Percentiles rank a stretch among this genome's conserved stretches.
These are phyloP conservation scores for Argynnis bischoffii DNA, from an alignment of 2,888 invertebrate species.

Conservation along the genomic window DNA sequence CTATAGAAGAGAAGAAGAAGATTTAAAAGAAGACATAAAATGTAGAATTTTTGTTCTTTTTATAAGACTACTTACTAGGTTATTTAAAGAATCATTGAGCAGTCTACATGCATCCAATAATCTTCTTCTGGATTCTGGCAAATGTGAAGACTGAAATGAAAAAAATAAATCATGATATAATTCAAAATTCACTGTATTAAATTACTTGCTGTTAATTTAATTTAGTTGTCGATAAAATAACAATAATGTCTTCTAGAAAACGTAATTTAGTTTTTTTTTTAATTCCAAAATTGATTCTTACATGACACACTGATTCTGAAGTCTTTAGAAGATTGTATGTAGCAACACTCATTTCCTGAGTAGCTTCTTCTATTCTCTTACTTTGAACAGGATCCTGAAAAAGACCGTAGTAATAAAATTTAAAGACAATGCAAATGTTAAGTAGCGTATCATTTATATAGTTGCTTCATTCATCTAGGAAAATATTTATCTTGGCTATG, in stretches of 20 bases:
- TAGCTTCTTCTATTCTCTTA: conserved; percentile 57
- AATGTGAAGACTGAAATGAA: conserved; percentile 48
- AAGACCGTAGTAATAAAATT: not conserved
- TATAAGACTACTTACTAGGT: conserved; percentile 53
- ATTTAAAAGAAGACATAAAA: not conserved
- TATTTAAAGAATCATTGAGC: conserved; percentile 59
- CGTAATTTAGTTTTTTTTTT: not conserved
- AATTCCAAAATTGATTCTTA: conserved; percentile 39
- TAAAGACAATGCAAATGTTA: too few species aligned
- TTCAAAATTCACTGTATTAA: too few species aligned
- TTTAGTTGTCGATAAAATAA: too few species aligned
- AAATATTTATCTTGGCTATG: too few species aligned
- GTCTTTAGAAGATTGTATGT: conserved; percentile 59
- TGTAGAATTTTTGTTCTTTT: not conserved
- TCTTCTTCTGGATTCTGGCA: conserved; percentile 47
- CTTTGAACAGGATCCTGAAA: conserved; percentile 53
- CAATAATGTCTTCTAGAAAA: not conserved
- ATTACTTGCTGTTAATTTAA: too few species aligned
- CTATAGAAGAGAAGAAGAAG: conserved; percentile 34
- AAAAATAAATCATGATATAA: conserved; percentile 1
- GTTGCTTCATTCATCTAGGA: too few species aligned
- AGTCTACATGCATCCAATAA: conserved; percentile 55
- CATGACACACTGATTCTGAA: conserved; percentile 54
- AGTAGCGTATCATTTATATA: too few species aligned
- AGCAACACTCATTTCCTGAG: conserved; percentile 56